These are phyloP conservation scores for Odontothrips loti DNA, from an alignment of 2,888 invertebrate species.

Conservation along the genomic window DNA sequence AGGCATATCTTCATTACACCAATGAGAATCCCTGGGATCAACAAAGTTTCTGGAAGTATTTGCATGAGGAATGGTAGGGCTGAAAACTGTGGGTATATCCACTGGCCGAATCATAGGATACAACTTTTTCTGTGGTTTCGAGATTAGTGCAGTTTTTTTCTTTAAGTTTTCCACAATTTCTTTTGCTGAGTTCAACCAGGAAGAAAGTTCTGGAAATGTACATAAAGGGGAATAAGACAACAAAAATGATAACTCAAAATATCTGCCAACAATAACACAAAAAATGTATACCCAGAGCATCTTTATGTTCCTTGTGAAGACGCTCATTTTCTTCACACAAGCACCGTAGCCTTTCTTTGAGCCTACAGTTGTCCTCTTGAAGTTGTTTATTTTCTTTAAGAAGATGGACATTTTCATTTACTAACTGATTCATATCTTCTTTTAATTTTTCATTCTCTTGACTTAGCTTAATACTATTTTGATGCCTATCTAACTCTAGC, in stretches of 20 bases:
- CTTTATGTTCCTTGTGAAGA: neutral
- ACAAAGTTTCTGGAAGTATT: neutral
- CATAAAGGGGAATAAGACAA: neutral
- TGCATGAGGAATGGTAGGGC: neutral
- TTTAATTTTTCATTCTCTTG: slow-evolving; percentile 3
- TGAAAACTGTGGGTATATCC: neutral
- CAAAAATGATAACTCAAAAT: neutral
- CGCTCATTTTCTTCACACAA: neutral
- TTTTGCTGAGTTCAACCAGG: neutral
- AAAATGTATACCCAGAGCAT: neutral
- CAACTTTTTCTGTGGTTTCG: neutral
- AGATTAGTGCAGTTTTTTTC: neutral
- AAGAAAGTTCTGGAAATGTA: neutral
- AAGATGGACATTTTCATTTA: neutral
- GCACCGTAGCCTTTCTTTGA: neutral
- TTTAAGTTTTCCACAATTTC: slow-evolving; percentile 12
- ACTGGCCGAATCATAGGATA: neutral
- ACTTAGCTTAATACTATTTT: neutral
- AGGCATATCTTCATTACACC: neutral
- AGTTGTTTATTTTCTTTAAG: slow-evolving; percentile 5
- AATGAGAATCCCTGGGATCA: neutral
- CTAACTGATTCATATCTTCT: neutral
- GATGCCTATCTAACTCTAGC: neutral
- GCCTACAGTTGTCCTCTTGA: neutral
- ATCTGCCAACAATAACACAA: neutral